Conservation (phyloP, 2,797 vertebrate species). For the Taeniopygia guttata region DNA sequence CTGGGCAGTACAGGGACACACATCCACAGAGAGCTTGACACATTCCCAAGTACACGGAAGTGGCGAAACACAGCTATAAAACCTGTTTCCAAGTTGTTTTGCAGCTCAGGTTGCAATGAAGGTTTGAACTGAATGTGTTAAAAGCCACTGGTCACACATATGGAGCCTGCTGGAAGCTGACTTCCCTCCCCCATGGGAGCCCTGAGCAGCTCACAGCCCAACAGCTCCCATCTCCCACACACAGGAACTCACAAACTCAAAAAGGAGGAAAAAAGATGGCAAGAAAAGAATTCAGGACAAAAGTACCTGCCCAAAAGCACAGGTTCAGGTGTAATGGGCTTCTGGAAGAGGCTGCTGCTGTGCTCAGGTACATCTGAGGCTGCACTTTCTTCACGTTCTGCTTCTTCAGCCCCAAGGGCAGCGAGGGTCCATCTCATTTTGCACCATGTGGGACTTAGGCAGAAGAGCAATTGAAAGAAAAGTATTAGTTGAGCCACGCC, state of each 20-base stretch:
- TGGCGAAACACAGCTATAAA: neutral
- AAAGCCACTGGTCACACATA: neutral
- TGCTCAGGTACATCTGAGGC: neutral
- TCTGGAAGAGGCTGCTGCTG: neutral
- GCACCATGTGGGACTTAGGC: neutral
- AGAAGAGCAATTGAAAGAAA: neutral
- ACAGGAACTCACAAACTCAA: neutral
- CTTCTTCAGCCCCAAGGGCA: neutral
- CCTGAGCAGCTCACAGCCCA: neutral
- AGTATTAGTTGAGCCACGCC: neutral
- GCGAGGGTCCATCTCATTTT: accelerated
- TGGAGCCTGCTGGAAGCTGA: neutral
- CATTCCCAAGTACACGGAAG: accelerated
- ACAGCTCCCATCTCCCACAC: neutral
- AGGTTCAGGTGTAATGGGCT: neutral
- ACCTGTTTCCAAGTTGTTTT: neutral
- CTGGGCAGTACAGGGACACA: neutral
- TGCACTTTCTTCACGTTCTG: neutral
- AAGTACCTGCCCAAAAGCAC: neutral
- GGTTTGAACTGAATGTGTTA: neutral
- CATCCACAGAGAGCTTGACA: neutral
- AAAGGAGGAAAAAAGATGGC: neutral
- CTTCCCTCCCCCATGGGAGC: neutral
- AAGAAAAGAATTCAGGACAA: neutral
- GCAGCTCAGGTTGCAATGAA: neutral